phyloP scores from a whole-genome alignment of 2,797 vertebrate species.

The Caiman crocodilus region DNA sequence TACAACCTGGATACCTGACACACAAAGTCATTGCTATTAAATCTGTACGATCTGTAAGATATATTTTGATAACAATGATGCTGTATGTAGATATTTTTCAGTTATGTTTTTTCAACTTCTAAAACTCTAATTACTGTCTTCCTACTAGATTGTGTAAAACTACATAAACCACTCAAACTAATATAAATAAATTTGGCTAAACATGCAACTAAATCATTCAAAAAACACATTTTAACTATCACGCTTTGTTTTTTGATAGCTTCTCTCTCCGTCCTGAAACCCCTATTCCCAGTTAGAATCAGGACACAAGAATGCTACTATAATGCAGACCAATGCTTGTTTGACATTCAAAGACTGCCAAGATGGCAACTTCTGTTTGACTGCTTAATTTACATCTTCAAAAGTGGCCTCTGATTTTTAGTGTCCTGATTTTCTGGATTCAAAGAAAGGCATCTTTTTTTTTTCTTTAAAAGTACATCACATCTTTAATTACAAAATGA shows the following conservation, averaged over 20 bases:
- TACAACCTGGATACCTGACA: too few species aligned
- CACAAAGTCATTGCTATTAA: too few species aligned
- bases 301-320: too few species aligned
- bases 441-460: background rate
- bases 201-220: background rate
- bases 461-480: background rate
- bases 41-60: background rate
- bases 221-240: background rate
- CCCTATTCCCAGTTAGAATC: too few species aligned
- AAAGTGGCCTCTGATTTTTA: background rate
- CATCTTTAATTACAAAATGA: background rate
- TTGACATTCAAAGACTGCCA: background rate
- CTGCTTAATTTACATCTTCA: background rate
- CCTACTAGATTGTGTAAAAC: background rate
- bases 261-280: too few species aligned
- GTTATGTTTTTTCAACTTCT: background rate
- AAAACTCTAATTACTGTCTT: background rate
- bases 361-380: background rate
- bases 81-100: background rate
- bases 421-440: background rate
- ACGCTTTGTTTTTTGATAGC: too few species aligned
- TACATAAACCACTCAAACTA: background rate
- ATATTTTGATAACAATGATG: background rate
- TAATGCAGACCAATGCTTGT: too few species aligned
- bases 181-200: background rate